Evolutionary conservation across 92 coral and sea anemone species (phyloP).

Genomic region (Phenganax stokvisi): DNA sequence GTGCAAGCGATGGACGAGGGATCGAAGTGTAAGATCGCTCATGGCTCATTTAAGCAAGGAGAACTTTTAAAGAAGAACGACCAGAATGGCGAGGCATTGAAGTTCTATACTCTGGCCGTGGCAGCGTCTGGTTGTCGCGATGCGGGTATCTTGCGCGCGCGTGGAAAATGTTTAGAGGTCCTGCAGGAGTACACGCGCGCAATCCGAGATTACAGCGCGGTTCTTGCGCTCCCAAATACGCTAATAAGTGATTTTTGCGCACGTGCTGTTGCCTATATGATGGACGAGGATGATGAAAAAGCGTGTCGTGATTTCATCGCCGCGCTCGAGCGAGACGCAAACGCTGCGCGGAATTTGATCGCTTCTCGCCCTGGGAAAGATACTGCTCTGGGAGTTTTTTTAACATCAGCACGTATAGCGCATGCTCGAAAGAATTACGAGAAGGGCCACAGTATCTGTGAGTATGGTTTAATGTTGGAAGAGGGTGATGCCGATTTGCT

Average conservation of each 20-base stretch:
- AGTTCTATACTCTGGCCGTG: constrained; percentile 57
- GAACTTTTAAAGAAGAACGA: constrained; percentile 43
- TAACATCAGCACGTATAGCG: constrained; percentile 51
- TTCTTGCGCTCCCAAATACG: constrained; percentile 58
- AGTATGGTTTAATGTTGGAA: constrained; percentile 65
- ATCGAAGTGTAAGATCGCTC: constrained; percentile 52
- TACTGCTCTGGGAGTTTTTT: constrained; percentile 46
- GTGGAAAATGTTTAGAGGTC: constrained; percentile 68
- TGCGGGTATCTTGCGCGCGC: constrained; percentile 73
- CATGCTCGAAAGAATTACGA: constrained; percentile 52
- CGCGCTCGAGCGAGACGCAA: constrained; percentile 70
- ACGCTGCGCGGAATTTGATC: constrained; percentile 59
- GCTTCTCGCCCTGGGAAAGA: constrained; percentile 66
- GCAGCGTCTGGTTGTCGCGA: constrained; percentile 57
- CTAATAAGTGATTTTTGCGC: constrained; percentile 68
- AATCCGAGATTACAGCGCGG: constrained; percentile 69
- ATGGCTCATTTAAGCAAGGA: constrained; percentile 54
- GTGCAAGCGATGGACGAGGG: constrained; percentile 57
- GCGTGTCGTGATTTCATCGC: constrained; percentile 69
- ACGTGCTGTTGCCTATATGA: constrained; percentile 69
- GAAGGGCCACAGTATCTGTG: constrained; percentile 56
- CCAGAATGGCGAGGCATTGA: constrained; percentile 60
- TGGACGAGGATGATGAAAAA: constrained; percentile 54
- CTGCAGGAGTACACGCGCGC: constrained; percentile 62
- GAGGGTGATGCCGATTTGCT: constrained; percentile 58